A percentile compares a stretch with the other conserved stretches of the same genome.
Conservation (phyloP, 1,140 invertebrate species). For the Radopholus similis region DNA sequence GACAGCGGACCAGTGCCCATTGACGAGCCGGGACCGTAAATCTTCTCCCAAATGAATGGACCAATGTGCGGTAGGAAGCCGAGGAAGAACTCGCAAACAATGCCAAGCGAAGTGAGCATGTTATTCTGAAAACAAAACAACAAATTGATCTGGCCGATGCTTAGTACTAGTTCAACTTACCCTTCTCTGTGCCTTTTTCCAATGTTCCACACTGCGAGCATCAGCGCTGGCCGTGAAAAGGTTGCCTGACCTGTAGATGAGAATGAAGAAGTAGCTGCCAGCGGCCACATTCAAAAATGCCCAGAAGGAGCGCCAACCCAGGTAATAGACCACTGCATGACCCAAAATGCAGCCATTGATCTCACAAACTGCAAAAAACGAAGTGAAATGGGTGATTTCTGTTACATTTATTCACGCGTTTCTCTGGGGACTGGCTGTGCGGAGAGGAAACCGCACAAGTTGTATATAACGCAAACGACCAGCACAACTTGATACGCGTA, state of each 20-base stretch:
- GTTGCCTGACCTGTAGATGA: slow-evolving; percentile 4
- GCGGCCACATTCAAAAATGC: slow-evolving; percentile 7
- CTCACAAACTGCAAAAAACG: slow-evolving; percentile 13
- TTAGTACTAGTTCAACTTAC: not conserved
- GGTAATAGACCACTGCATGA: not conserved
- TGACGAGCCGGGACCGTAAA: slow-evolving; percentile 6
- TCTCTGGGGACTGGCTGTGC: slow-evolving; percentile 3
- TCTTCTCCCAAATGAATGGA: slow-evolving; percentile 17
- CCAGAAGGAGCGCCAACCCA: slow-evolving; percentile 9
- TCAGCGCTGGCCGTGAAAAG: not conserved
- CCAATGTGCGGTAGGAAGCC: slow-evolving; percentile 17
- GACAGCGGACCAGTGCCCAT: slow-evolving; percentile 15
- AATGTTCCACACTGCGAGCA: not conserved
- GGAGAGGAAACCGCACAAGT: not conserved
- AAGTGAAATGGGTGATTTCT: too few relatives aligned
- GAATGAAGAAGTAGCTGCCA: not conserved
- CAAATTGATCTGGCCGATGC: too few relatives aligned
- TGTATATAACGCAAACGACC: slow-evolving; percentile 3
- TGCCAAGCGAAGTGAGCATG: slow-evolving; percentile 2
- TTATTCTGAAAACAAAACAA: slow-evolving; percentile 2
- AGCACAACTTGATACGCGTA: slow-evolving; percentile 2
- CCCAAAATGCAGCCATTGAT: slow-evolving; percentile 15
- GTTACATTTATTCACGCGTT: not conserved
- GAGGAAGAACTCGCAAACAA: slow-evolving; percentile 17
- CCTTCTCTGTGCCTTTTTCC: not conserved